Evolutionary conservation across 1,140 invertebrate species (phyloP), one percentile per base, ranked within the genome.

Genomic region (Anadara kagoshimensis): DNA sequence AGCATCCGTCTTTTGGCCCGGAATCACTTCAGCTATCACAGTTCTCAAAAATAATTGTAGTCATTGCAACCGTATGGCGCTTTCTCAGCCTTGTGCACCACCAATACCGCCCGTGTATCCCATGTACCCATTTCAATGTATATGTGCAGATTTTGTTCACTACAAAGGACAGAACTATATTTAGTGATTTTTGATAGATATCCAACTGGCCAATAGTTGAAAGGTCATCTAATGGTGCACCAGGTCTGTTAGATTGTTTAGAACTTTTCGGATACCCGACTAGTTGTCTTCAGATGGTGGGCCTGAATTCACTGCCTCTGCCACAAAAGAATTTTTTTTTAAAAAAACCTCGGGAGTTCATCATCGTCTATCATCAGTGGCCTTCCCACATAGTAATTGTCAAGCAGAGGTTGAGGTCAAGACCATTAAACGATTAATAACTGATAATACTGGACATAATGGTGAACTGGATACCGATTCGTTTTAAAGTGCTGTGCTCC

Each of bases 381-480:
- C 74, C 16, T 63, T 57, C 56, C 76, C 72, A 41, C 71, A 69
- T 47, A 54, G 66, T 59, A 69, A 78, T 63, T 67, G 73, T 63
- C 36, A 73, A 41, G 69, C 73, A 11, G 77, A 76, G 49, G 44
- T 79, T 12, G 73, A 53, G 3, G 69, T 79, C n/a, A 79, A 79
- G 43, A 76, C 73, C 3, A 47, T 58, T 12, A 70, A 75, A 36
- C 70, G 76, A 18, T 68, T 80, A 7, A 20, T 80, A 14, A 66
- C 59, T 24, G n/a, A n/a, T n/a, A n/a, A n/a, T n/a, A n/a, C n/a
- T n/a, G n/a, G n/a, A n/a, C n/a, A n/a, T n/a, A n/a, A 44, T 29
- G 79, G 76, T 20, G 36, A 70, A 11, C 56, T 76, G 0, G 58
- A 79, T 62, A 76, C 54, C 26, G 16, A n/a, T 76, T 79, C 24